Percentiles rank a stretch among this genome's conserved stretches.
Conservation (phyloP, 2,113 vertebrate genomes). For the Nannobrachium achirus region DNA sequence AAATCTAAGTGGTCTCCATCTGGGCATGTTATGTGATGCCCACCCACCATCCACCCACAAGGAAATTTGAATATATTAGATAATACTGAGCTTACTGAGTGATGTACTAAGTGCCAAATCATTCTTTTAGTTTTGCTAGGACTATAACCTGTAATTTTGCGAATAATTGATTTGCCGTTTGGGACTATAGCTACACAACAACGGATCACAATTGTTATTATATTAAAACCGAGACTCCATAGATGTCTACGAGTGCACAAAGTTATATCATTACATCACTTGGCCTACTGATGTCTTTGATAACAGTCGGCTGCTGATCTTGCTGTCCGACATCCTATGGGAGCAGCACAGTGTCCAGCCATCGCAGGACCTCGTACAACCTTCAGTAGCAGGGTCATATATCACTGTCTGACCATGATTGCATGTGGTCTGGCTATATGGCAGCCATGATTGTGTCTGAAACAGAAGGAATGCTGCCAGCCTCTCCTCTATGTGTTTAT, state of each 20-base stretch:
- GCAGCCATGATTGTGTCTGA: constrained; percentile 65
- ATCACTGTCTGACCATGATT: constrained; percentile 57
- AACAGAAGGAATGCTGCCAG: constrained; percentile 59
- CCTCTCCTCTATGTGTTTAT: constrained; percentile 59
- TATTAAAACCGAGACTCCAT: no score
- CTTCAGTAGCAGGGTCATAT: constrained; percentile 10
- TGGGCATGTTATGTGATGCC: no score
- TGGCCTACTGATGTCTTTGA: neutral
- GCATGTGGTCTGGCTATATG: constrained; percentile 47
- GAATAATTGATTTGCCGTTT: no score
- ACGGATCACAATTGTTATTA: no score
- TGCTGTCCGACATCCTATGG: neutral
- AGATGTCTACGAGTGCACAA: neutral
- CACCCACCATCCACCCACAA: no score
- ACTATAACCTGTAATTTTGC: no score
- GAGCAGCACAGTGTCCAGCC: constrained; percentile 12
- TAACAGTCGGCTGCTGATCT: neutral
- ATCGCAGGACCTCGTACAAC: constrained; percentile 21
- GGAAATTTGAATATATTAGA: no score
- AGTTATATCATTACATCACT: neutral
- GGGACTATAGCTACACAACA: no score
- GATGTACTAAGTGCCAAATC: no score
- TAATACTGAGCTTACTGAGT: no score
- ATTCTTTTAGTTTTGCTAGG: no score
- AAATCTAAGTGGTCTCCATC: no score